Evolutionary conservation across 2,113 vertebrate species (phyloP), one percentile per base, ranked within the genome.

Genomic region (Penelope pileata): DNA sequence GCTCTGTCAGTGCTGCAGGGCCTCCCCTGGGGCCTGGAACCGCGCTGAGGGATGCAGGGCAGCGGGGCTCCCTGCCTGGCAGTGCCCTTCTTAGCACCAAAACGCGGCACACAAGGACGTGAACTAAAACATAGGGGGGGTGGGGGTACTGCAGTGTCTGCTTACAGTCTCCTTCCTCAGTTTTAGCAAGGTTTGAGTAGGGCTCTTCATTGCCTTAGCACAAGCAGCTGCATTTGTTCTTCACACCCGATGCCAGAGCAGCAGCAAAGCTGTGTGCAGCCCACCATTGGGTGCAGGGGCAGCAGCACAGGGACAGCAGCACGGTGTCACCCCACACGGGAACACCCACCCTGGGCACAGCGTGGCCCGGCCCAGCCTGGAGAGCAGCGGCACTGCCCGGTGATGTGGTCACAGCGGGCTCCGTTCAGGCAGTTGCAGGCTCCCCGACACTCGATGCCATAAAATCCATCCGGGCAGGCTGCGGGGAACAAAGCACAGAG

Each of bases 381-480:
- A 0, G 96, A 92, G 84, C 99, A 99, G 64, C 90, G 93, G 94
- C 99, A 99, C 51, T 91, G 56, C 7, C 99, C 99, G 0, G 81
- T 98, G 54, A 96, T 42, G 0, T 97, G 97, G 67, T 99, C 96
- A 11, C 99, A 99, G 74, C 16, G 85, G 14, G 97, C 98, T 0
- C 98, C 99, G 0, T 98, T 98, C 10, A 97, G 84, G 96, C 99
- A 99, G 91, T 96, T 58, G 47, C 99, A 99, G 90, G 97, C 96
- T 12, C 95, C 47, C n/a, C n/a, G 97, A 67, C 99, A 99, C 75
- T 99, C 99, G 88, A 98, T 58, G 1, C 99, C 99, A 0, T 98
- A 98, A 97, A 99, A 99, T 32, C 99, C 99, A 9, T 98, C 98
- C 0, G 99, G 99, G 96, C 99, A 99, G 7, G 98, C 99, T 99